Percentiles rank a stretch among this genome's conserved stretches.
phyloP scores from a whole-genome alignment of 2,113 vertebrate species.

The Dicentrarchus labrax region DNA sequence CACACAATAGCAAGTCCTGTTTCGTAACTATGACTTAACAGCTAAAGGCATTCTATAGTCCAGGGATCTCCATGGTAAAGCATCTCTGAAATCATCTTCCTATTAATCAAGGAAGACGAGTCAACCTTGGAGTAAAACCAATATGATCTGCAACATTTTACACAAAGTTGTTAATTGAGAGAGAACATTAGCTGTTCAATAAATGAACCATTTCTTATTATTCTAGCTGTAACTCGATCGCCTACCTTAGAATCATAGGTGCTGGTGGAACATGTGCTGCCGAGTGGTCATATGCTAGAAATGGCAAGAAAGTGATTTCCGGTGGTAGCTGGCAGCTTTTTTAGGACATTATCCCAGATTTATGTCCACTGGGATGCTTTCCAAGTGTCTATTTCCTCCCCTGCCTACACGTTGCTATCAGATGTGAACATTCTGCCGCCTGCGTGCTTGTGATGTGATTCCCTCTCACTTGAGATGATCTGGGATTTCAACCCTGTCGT shows the following conservation, averaged over 20 bases:
- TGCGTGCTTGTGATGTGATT: not conserved
- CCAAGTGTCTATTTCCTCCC: not conserved
- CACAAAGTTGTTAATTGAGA: not conserved
- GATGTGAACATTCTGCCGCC: not conserved
- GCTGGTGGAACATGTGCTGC: slow-evolving; percentile 9
- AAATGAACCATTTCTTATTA: too few species aligned
- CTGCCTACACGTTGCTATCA: slow-evolving; percentile 16
- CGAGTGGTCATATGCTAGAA: not conserved
- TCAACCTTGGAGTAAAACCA: not conserved
- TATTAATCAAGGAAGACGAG: not conserved
- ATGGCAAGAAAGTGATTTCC: slow-evolving; percentile 4
- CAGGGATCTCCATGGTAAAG: slow-evolving; percentile 21
- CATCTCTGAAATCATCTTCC: not conserved
- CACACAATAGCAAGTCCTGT: slow-evolving; percentile 27
- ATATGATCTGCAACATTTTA: not conserved
- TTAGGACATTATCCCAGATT: not conserved
- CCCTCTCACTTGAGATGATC: not conserved
- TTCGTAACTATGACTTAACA: not conserved
- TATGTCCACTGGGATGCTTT: not conserved
- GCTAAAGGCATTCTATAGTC: not conserved
- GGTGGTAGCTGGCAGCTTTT: slow-evolving; percentile 17
- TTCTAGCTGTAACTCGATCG: not conserved
- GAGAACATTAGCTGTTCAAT: not conserved
- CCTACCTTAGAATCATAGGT: not conserved
- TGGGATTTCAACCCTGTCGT: not conserved